Conservation (phyloP, 1,140 invertebrate species). For the Cyclina sinensis region DNA sequence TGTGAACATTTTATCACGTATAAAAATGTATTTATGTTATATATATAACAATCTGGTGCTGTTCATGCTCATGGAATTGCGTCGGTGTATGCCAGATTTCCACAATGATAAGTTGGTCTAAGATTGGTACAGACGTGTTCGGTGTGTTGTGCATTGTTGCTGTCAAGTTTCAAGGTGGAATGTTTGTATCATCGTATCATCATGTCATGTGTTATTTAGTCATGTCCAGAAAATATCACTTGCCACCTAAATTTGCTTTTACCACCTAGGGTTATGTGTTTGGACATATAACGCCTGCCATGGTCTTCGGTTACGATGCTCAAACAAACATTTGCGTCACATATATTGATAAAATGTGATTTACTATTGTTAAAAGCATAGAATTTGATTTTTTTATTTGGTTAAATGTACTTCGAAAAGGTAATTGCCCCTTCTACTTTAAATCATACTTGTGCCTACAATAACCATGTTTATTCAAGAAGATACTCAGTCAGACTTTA, state of each 20-base stretch:
- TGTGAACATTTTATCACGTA: neutral
- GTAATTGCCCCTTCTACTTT: too few relatives aligned
- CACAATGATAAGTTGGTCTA: neutral
- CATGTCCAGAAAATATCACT: neutral
- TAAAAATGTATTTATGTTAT: neutral
- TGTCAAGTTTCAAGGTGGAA: neutral
- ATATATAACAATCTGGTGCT: neutral
- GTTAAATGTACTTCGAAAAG: too few relatives aligned
- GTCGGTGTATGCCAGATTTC: neutral
- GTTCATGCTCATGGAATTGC: neutral
- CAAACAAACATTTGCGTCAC: too few relatives aligned
- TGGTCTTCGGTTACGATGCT: too few relatives aligned
- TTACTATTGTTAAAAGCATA: too few relatives aligned
- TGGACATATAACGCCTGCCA: too few relatives aligned
- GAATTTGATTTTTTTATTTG: too few relatives aligned
- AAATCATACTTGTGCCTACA: too few relatives aligned
- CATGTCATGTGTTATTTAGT: slow-evolving; percentile 17
- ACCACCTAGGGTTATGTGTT: too few relatives aligned
- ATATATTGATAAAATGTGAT: too few relatives aligned
- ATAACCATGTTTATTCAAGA: too few relatives aligned
- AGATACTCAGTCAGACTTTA: too few relatives aligned
- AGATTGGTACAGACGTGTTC: neutral
- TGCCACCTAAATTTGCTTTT: neutral
- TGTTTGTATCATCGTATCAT: neutral
- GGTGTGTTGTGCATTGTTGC: neutral